These are phyloP conservation scores for Zaprionus lineosus DNA, from an alignment of 2,888 invertebrate species.

Conservation along the genomic window DNA sequence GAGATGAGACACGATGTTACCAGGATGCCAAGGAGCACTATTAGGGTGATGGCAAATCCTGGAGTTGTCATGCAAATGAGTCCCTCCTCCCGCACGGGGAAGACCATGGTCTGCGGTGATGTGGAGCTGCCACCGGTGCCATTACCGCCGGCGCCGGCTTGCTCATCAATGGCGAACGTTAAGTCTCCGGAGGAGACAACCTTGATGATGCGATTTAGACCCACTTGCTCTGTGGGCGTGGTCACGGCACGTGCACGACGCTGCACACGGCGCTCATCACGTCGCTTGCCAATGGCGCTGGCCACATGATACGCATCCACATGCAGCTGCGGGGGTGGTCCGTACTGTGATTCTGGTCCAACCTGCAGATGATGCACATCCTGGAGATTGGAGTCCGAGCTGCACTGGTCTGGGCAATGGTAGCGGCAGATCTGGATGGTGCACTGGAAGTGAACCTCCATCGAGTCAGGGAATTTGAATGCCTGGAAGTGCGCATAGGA, in stretches of 20 bases:
- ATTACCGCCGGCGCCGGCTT: constrained; percentile 84
- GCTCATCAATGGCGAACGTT: constrained; percentile 91
- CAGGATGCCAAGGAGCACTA: constrained; percentile 91
- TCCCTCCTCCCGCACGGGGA: constrained; percentile 87
- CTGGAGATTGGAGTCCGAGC: constrained; percentile 86
- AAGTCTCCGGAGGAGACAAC: constrained; percentile 96
- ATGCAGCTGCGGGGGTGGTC: constrained; percentile 86
- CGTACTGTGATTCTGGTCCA: constrained; percentile 87
- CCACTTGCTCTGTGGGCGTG: constrained; percentile 86
- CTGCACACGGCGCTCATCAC: constrained; percentile 88
- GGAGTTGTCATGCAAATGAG: constrained; percentile 97
- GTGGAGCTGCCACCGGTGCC: constrained; percentile 84
- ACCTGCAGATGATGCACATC: constrained; percentile 85
- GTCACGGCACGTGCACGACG: constrained; percentile 86
- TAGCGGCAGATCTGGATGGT: constrained; percentile 97
- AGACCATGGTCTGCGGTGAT: constrained; percentile 87
- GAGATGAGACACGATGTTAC: constrained; percentile 93
- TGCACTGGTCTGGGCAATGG: constrained; percentile 96
- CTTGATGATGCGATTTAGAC: constrained; percentile 93
- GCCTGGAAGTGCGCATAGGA: constrained; percentile 97
- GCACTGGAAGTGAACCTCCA: constrained; percentile 98
- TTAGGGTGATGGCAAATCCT: constrained; percentile 94
- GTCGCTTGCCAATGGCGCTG: constrained; percentile 86
- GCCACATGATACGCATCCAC: constrained; percentile 85
- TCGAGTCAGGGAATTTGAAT: constrained; percentile 97